Conservation (phyloP, 1,140 invertebrate genomes). For the Tetramorium simillimum region DNA sequence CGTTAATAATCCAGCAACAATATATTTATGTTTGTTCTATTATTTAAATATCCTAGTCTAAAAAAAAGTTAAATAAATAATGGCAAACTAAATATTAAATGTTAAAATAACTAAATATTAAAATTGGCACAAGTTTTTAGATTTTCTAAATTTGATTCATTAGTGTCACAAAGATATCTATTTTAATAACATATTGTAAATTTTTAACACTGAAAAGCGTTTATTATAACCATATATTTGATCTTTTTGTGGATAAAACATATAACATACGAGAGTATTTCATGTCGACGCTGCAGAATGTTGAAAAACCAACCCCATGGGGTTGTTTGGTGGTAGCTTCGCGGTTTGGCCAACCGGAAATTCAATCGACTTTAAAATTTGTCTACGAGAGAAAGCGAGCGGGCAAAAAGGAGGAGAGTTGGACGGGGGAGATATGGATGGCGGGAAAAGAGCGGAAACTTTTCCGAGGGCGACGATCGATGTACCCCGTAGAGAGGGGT, state of each 20-base stretch:
- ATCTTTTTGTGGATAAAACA: slow-evolving; percentile 30
- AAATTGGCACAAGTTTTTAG: background rate
- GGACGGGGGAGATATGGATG: background rate
- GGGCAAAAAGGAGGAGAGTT: slow-evolving; percentile 42
- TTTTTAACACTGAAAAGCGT: slow-evolving; percentile 10
- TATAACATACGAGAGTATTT: slow-evolving; percentile 33
- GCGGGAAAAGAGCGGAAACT: slow-evolving; percentile 61
- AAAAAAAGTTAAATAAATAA: background rate
- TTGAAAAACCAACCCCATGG: slow-evolving; percentile 55
- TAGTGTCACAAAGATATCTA: too few relatives aligned
- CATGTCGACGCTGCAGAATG: slow-evolving; percentile 46
- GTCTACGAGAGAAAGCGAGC: slow-evolving; percentile 45
- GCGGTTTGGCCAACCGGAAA: slow-evolving; percentile 63
- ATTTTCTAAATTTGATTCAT: background rate
- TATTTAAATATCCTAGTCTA: too few relatives aligned
- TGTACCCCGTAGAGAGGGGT: slow-evolving; percentile 49
- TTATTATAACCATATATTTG: slow-evolving; percentile 32
- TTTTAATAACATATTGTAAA: background rate
- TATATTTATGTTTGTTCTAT: background rate
- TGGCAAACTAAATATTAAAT: background rate
- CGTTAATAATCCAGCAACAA: background rate
- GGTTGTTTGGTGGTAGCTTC: slow-evolving; percentile 54
- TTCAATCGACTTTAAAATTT: slow-evolving; percentile 73
- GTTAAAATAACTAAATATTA: background rate
- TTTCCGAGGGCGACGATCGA: slow-evolving; percentile 67